These are phyloP conservation scores for Chloropsis cyanopogon DNA, from an alignment of 2,113 vertebrate species.

Conservation along the genomic window DNA sequence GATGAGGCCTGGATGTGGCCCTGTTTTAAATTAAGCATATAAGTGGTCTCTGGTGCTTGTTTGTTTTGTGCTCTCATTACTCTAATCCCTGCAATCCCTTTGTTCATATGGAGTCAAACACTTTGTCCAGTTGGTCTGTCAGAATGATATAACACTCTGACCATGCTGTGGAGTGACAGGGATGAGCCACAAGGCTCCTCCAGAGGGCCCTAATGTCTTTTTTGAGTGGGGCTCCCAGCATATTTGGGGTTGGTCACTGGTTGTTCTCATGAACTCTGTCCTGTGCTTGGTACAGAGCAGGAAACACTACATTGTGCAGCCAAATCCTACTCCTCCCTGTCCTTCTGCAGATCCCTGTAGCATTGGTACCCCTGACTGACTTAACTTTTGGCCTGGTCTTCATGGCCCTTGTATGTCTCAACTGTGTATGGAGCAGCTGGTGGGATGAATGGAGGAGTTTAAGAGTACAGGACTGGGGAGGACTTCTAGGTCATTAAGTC, in stretches of 20 bases:
- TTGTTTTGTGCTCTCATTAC: slow-evolving; percentile 33
- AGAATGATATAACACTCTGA: neutral
- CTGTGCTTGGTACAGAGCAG: neutral
- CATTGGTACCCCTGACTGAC: neutral
- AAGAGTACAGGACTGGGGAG: neutral
- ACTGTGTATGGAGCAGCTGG: neutral
- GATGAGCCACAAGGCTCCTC: neutral
- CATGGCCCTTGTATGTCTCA: neutral
- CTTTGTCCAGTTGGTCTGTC: neutral
- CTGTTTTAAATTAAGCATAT: neutral
- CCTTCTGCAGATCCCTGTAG: neutral
- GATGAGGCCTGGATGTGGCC: neutral
- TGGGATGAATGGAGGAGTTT: neutral
- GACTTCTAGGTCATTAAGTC: neutral
- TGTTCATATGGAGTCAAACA: neutral
- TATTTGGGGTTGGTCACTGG: neutral
- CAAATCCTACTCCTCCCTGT: neutral
- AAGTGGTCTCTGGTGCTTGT: neutral
- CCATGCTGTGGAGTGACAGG: neutral
- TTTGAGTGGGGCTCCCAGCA: neutral
- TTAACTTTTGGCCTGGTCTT: neutral
- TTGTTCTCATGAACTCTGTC: neutral
- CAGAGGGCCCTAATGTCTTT: neutral
- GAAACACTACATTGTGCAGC: neutral
- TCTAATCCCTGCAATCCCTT: slow-evolving; percentile 23